A percentile compares a stretch with the other conserved stretches of the same genome.
These are phyloP conservation scores for Poecilia gillii DNA, from an alignment of 2,797 vertebrate genomes.

Conservation along the genomic window DNA sequence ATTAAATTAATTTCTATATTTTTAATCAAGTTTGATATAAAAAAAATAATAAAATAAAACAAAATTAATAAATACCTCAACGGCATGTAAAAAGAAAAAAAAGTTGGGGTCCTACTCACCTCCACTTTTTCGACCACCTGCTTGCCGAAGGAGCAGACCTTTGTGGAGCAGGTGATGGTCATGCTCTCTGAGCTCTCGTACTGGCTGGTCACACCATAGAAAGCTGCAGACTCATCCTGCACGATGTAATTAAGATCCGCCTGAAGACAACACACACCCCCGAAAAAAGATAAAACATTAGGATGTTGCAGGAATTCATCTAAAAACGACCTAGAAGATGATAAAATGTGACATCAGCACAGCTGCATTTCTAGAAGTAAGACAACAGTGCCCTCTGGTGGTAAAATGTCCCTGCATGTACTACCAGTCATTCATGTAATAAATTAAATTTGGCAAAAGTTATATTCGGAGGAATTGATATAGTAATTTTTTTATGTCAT, in stretches of 20 bases:
- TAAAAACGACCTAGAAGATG: not conserved
- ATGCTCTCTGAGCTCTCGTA: constrained; percentile 99
- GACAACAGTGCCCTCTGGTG: constrained; percentile 45
- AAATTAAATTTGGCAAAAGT: not conserved
- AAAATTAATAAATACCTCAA: not conserved
- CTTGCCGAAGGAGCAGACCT: constrained; percentile 99
- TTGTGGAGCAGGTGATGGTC: constrained; percentile 99
- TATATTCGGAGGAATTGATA: not conserved
- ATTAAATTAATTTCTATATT: not conserved
- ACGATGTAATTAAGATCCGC: constrained; percentile 96
- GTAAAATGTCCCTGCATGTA: not conserved
- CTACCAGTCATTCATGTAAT: not conserved
- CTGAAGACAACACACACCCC: constrained; percentile 65
- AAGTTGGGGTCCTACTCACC: constrained; percentile 77
- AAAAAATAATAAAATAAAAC: no score
- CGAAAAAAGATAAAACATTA: accelerated
- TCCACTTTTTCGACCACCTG: constrained; percentile 99
- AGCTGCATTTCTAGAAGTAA: not conserved
- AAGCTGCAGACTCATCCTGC: constrained; percentile 93
- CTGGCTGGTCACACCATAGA: constrained; percentile 97
- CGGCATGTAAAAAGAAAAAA: not conserved
- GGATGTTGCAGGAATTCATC: not conserved
- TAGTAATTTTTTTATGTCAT: not conserved
- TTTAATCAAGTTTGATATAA: not conserved
- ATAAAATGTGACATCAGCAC: not conserved